Evolutionary conservation across 2,888 invertebrate genomes (phyloP).

Genomic region (Lochmaea crataegi): DNA sequence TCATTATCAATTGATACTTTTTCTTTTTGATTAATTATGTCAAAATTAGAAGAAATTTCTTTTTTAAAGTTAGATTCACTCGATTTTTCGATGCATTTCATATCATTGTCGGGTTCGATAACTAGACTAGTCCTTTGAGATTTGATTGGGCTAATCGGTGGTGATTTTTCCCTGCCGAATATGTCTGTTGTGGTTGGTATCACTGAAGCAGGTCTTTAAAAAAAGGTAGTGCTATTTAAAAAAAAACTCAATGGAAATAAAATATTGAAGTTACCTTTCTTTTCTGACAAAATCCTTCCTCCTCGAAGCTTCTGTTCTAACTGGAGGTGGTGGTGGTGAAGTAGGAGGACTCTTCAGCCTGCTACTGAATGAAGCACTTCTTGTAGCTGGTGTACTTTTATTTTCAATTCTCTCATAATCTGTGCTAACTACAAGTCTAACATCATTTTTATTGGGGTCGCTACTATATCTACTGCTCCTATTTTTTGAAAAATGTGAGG

Average conservation of each 20-base stretch:
- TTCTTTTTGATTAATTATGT: constrained; percentile 1
- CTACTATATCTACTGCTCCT: constrained; percentile 72
- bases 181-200: constrained; percentile 55
- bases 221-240: neutral
- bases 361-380: constrained; percentile 71
- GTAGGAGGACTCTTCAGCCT: constrained; percentile 63
- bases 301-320: constrained; percentile 62
- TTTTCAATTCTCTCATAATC: constrained; percentile 50
- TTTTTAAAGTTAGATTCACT: constrained; percentile 5
- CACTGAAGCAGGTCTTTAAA: constrained; percentile 60
- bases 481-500: constrained; percentile 87
- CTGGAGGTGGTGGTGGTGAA: constrained; percentile 67
- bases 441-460: constrained; percentile 73
- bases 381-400: constrained; percentile 62
- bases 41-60: constrained; percentile 4
- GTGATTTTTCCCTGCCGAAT: constrained; percentile 36
- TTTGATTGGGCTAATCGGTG: constrained; percentile 18
- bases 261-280: constrained; percentile 45
- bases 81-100: constrained; percentile 22
- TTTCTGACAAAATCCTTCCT: constrained; percentile 58
- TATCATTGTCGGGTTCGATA: constrained; percentile 28
- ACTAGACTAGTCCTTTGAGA: constrained; percentile 15
- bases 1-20: constrained; percentile 40
- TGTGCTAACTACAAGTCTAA: constrained; percentile 65
- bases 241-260: neutral